Base-by-base conservation (phyloP, 2,888 invertebrate genomes). In the Nephrotoma guestfalica region DNA sequence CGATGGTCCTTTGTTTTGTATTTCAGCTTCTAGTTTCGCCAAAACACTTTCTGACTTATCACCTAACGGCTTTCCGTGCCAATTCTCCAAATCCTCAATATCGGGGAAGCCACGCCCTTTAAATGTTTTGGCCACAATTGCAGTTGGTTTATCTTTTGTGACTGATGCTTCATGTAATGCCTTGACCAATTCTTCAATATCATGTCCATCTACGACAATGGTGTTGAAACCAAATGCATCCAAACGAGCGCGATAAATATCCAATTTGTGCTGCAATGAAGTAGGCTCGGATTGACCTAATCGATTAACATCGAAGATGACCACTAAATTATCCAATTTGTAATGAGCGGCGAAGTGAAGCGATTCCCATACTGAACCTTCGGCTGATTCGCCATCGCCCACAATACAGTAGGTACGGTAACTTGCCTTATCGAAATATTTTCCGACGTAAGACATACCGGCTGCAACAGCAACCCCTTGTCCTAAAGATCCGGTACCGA, bases 351-450 rank as follows among this genome's bases (percentile, higher is more conserved):
- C 97, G 92, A 99, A 99, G 90, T 98, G 95, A 88, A 99, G 93
- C 0, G 98, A 98, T 92, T 99, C 99, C 99, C 99, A 99, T 88
- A 99, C 94, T 85, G 98, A 98, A 87, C 99, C 99, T 93, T 99
- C 99, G 0, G 99, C 98, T 87, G 97, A 96, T 92, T 99, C 99
- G 6, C 99, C 99, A 92, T 99, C 99, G 13, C 99, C 99, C 87
- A 99, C 94, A 89, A 99, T 90, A 90, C 98, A 98, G 92, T 96
- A 99, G 2, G 98, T 98, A 89, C 99, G 97, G 91, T 5, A 87
- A 83, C 94, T 95, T 47, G 98, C 95, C 90, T 95, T 95, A 89
- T 94, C 94, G 89, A 92, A 94, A 91, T 94, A 93, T 88, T 92
- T 92, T 87, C 99, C 99, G 86, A 98, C 97, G 91, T 98, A 99